Evolutionary conservation across 2,113 vertebrate species (phyloP), one percentile per base, ranked within the genome.

Genomic region (Salminus brasiliensis): DNA sequence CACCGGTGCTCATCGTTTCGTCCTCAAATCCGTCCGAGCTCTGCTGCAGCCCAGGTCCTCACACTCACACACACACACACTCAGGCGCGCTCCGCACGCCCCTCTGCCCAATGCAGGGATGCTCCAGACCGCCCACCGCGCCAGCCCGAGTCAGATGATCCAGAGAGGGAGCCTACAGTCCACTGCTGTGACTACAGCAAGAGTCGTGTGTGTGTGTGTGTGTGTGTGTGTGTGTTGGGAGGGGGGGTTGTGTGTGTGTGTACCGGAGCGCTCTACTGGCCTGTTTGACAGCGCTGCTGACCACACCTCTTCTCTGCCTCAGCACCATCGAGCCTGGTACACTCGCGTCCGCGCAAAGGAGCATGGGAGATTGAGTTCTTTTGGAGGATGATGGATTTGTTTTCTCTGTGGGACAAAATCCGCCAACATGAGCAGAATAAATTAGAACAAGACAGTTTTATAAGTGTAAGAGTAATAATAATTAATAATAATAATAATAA

Each of bases 361-460:
- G 10, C 63, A 62, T 83, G 89, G 90, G 88, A 87, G 73, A 16
- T 88, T 79, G 82, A 85, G 88, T 92, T 23, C 53, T 47, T 49
- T 43, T n/a, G n/a, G 16, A n/a, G 43, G 39, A 29, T n/a, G 27
- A 4, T 55, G n/a, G n/a, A n/a, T 5, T 15, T 5, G 1, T 1
- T 18, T 3, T 43, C 12, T 1, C 12, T 43, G 1, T 4, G 34
- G 43, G n/a, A n/a, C n/a, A n/a, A n/a, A n/a, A n/a, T n/a, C n/a
- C n/a, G n/a, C n/a, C n/a, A n/a, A n/a, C n/a, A n/a, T n/a, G n/a
- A n/a, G n/a, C n/a, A n/a, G n/a, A n/a, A n/a, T n/a, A n/a, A n/a
- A n/a, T n/a, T n/a, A n/a, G n/a, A n/a, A n/a, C n/a, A n/a, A n/a
- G n/a, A n/a, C n/a, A n/a, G n/a, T n/a, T n/a, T n/a, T n/a, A n/a